These are phyloP conservation scores for Phylloscopus collybita DNA, from an alignment of 2,797 vertebrate species.

Conservation along the genomic window DNA sequence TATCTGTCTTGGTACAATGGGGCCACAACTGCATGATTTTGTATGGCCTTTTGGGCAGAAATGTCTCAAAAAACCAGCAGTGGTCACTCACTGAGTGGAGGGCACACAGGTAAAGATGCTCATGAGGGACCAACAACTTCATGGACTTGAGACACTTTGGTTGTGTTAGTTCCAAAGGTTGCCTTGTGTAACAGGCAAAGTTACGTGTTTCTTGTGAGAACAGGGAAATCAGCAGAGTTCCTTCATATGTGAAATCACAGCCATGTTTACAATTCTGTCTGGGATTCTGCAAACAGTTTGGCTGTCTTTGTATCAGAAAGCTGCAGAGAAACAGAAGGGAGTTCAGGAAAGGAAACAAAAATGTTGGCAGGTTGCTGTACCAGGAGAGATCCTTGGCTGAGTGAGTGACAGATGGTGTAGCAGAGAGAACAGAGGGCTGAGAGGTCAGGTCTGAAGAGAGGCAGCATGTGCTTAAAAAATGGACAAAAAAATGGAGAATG, in stretches of 20 bases:
- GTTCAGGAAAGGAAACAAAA: constrained; percentile 42
- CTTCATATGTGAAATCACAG: background rate
- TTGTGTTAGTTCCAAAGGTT: background rate
- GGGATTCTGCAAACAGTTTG: background rate
- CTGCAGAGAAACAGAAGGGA: constrained; percentile 39
- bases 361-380: constrained; percentile 37
- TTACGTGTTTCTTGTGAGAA: background rate
- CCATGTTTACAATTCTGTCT: background rate
- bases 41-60: background rate
- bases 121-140: background rate
- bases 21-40: background rate
- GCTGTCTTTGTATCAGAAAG: background rate
- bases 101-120: background rate
- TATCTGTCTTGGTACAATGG: background rate
- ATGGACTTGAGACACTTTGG: background rate
- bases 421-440: constrained; percentile 21
- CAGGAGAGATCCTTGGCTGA: constrained; percentile 32
- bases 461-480: background rate
- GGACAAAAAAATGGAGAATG: background rate
- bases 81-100: background rate
- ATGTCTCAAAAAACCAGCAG: background rate
- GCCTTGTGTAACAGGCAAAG: background rate
- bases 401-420: constrained; percentile 46
- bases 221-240: background rate
- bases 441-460: constrained; percentile 27